Base-by-base conservation (phyloP, 2,797 vertebrate species). In the Anabas testudineus region DNA sequence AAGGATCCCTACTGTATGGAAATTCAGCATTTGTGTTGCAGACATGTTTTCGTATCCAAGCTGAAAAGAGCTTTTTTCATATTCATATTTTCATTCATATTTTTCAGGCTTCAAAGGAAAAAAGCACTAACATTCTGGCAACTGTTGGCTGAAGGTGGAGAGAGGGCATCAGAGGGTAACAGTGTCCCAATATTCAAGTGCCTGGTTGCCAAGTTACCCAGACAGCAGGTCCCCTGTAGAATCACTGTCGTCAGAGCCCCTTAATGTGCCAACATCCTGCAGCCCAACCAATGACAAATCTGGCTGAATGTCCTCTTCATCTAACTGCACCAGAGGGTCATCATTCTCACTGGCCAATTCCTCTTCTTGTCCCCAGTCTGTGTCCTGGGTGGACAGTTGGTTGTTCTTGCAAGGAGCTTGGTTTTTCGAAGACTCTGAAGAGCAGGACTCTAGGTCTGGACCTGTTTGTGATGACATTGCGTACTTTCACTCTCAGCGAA, bases 221-320 rank as follows among this genome's bases (percentile, higher is more conserved):
- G 43, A 77, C 22, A 66, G 60, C 13, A 61, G 26, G 16, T 87
- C 85, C 39, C 34, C 72, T 7, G 43, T 4, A 46, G 93, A 93
- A 91, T 97, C 96, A 48, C 96, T 97, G 83, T 99, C 96, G 9
- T 97, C 96, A 21, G 92, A 94, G 76, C 76, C 84, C 61, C 67
- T 84, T 42, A 88, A 82, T 18, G 67, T 32, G 58, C 90, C 90
- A 13, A 85, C 60, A 37, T 93, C 91, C 19, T 77, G 83, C 13
- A 93, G 85, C 9, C 81, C 93, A 49, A 90, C 88, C 39, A 98
- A 88, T 8, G 92, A 93, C 21, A 89, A 94, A 88, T 99, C 97
- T 8, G 90, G 94, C 46, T 96, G 95, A 22, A 99, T 89, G 4
- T 97, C 97, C 62, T 99, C 97, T 66, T 98, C 97, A 0, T 99